Base-by-base conservation (phyloP, 2,888 invertebrate species). In the Portevinia maculata region DNA sequence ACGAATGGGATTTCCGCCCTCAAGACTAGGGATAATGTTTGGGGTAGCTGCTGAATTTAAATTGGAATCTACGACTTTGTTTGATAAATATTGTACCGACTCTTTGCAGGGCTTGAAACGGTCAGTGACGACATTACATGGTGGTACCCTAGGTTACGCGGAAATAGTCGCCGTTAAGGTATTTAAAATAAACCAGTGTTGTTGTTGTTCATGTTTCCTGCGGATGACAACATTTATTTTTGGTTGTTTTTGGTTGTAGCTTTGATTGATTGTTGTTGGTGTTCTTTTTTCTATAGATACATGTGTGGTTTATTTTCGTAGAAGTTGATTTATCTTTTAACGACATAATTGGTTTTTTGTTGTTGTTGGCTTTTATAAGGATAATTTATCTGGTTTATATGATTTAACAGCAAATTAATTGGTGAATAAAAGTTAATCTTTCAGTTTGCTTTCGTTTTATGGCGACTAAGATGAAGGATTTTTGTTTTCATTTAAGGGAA, bases 91-190 rank as follows among this genome's bases (percentile, higher is more conserved):
- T 7, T 24, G 24, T 24, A 24, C 24, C 24, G 44, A 76, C 57
- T 75, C 53, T 70, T 84, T 85, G 79, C 88, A 96, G 96, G 97
- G 96, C 89, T 94, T 97, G 92, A 98, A 98, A 93, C 93, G 98
- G 91, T 97, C 97, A 86, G 97, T 98, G 92, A 96, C 96, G 91
- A 95, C 97, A 91, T 94, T 97, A 91, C 94, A 96, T 89, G 96
- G 96, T 90, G 96, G 96, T 88, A 95, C 95, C 85, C 93, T 96
- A 90, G 96, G 96, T 90, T 96, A 95, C 92, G 97, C 98, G 87
- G 98, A 98, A 94, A 97, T 98, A 92, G 97, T 98, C 91, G 98
- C 98, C 91, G 96, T 98, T 88, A 98, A 98, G 98, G 98, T 98
- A 96, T 92, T 88, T 85, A 81, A 74, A 30, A 53, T 50, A 57